Conservation (phyloP, 2,797 vertebrate species). For the Emys orbicularis region DNA sequence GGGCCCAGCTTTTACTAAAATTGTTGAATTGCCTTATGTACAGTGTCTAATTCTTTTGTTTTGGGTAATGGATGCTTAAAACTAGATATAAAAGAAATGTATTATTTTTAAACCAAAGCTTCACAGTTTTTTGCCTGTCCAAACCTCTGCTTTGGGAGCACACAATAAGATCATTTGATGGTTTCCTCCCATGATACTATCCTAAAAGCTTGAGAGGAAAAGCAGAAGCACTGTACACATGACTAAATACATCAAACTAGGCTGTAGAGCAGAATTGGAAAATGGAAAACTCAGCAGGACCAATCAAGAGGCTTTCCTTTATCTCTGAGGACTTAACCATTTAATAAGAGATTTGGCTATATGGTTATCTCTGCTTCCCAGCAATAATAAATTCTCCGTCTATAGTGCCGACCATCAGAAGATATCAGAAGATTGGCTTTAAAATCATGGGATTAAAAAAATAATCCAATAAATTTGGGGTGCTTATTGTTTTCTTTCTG, state of each 20-base stretch:
- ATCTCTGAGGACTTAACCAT: conserved; percentile 4
- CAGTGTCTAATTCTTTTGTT: neutral
- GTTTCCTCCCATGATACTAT: conserved; percentile 17
- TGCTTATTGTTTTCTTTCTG: neutral
- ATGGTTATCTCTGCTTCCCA: neutral
- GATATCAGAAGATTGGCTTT: neutral
- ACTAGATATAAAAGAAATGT: neutral
- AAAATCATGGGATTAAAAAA: neutral
- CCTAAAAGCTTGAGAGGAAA: conserved; percentile 42
- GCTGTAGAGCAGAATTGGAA: conserved; percentile 10
- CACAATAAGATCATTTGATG: neutral
- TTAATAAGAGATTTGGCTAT: conserved; percentile 1
- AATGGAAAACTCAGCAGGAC: neutral
- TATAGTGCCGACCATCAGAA: neutral
- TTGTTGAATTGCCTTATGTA: neutral
- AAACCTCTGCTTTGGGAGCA: neutral
- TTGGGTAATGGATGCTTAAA: neutral
- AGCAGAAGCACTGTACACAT: conserved; percentile 6
- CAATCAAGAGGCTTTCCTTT: conserved; percentile 10
- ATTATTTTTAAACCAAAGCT: neutral
- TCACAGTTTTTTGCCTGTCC: neutral
- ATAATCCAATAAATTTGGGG: neutral
- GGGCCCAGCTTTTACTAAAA: neutral
- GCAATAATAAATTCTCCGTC: neutral
- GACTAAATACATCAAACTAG: conserved; percentile 30